Evolutionary conservation across 2,797 vertebrate genomes (phyloP).

Genomic region (Neoniphon sammara): DNA sequence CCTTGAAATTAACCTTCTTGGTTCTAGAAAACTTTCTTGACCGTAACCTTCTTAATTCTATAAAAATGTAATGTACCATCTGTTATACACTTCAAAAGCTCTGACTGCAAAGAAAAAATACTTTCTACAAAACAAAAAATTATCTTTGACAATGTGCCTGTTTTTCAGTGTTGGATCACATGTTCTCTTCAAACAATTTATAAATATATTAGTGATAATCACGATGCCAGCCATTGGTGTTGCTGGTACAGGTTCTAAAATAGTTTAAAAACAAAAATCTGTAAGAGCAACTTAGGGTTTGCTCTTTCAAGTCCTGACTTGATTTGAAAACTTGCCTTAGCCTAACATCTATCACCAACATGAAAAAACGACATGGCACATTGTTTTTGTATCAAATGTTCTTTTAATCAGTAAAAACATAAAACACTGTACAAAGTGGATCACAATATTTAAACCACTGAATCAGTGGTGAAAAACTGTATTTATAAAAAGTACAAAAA

Average conservation of each 20-base stretch:
- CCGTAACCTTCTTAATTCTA: too few species aligned
- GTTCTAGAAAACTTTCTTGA: too few species aligned
- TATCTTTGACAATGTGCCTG: too few species aligned
- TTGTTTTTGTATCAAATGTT: conserved; percentile 38
- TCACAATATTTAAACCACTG: conserved; percentile 51
- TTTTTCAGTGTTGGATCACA: too few species aligned
- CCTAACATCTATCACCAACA: not conserved
- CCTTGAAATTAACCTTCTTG: too few species aligned
- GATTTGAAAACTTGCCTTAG: not conserved
- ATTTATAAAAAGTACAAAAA: conserved; percentile 37
- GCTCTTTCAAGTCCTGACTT: not conserved
- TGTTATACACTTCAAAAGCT: too few species aligned
- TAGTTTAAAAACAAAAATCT: not conserved
- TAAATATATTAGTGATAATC: too few species aligned
- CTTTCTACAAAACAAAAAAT: too few species aligned
- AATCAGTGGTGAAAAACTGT: conserved; percentile 47
- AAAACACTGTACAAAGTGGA: conserved; percentile 33
- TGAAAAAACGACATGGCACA: not conserved
- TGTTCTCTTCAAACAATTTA: too few species aligned
- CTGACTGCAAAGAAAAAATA: too few species aligned
- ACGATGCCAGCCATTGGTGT: not conserved
- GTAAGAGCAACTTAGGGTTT: not conserved
- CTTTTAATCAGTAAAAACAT: conserved; percentile 64
- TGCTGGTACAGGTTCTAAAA: not conserved
- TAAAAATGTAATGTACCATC: too few species aligned